Evolutionary conservation across 1,140 invertebrate species (phyloP), one percentile per base, ranked within the genome.

Genomic region (Sycobia sp.): DNA sequence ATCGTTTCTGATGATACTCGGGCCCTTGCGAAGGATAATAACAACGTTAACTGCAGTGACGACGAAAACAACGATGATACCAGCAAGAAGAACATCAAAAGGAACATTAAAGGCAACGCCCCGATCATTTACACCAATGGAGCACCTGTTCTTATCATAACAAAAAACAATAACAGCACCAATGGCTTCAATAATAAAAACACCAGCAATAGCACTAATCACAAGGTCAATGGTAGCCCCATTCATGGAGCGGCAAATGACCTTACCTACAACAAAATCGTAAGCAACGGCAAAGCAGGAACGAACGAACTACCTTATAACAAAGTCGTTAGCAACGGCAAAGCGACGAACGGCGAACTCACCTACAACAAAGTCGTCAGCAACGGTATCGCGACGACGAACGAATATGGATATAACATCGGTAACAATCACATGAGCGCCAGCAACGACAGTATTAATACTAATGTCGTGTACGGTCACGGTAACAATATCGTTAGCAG

Each of bases 381-480:
- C 20, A 56, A 29, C 53, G 36, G 22, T 2, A 9, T 18, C 0
- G 5, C 39, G 2, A 22, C 18, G 10, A 32, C 27, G 20, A 46
- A 14, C 7, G 20, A 23, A 1, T 39, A 54, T 11, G 29, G 39
- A 3, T 39, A 54, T 13, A 5, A 14, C 8, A 23, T 9, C 29
- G 23, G 49, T 14, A 32, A 22, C 27, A n/a, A 16, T 36, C 43
- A 4, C 25, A 27, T 13, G 4, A 53, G n/a, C 25, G 7, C 25
- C 46, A 25, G 36, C 49, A 34, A 27, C 23, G 29, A 47, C 2
- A 69, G 39, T 23, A 63, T 47, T 20, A 65, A 34, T 32, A 60
- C 47, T 14, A 62, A 66, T 46, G 70, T 64, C 39, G 69, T 68
- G n/a, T n/a, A n/a, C 41, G 55, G 1, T 11, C 1, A n/a, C 27